phyloP scores from a whole-genome alignment of 2,888 invertebrate species.

The Drosophila fulvimacula region DNA sequence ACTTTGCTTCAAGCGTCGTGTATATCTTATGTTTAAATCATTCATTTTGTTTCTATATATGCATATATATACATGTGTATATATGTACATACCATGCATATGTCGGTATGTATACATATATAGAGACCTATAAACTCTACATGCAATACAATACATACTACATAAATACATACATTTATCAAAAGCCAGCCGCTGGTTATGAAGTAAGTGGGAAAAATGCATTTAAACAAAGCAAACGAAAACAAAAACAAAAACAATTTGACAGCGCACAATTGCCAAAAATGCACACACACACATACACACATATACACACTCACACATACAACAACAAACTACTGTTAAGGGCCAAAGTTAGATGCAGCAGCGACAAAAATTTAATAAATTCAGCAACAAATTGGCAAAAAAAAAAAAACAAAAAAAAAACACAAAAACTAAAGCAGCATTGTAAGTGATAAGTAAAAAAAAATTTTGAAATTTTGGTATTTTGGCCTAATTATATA shows the following conservation, averaged over 20 bases:
- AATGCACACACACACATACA: slow-evolving; percentile 41
- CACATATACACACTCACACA: slow-evolving; percentile 24
- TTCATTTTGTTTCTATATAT: slow-evolving; percentile 36
- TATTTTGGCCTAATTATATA: slow-evolving; percentile 32
- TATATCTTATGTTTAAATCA: slow-evolving; percentile 36
- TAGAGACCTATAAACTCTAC: slow-evolving; percentile 20
- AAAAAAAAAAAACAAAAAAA: slow-evolving; percentile 20
- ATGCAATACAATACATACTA: slow-evolving; percentile 34
- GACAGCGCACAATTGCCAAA: slow-evolving; percentile 67
- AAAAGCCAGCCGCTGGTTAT: slow-evolving; percentile 57
- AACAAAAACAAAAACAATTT: slow-evolving; percentile 21
- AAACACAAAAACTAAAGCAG: slow-evolving; percentile 29
- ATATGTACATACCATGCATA: slow-evolving; percentile 6
- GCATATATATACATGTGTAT: slow-evolving; percentile 5
- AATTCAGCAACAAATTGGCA: slow-evolving; percentile 15
- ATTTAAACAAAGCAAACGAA: slow-evolving; percentile 45
- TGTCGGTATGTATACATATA: slow-evolving; percentile 4
- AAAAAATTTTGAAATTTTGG: slow-evolving; percentile 28
- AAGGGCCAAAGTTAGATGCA: slow-evolving; percentile 68
- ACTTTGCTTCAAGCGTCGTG: slow-evolving; percentile 52
- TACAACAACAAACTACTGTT: slow-evolving; percentile 52
- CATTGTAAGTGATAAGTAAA: slow-evolving; percentile 57
- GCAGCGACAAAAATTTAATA: slow-evolving; percentile 25
- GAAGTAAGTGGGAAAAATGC: slow-evolving; percentile 57
- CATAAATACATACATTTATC: slow-evolving; percentile 57